Evolutionary conservation across 2,888 invertebrate genomes (phyloP), one percentile per base, ranked within the genome.

Genomic region (Dione juno): DNA sequence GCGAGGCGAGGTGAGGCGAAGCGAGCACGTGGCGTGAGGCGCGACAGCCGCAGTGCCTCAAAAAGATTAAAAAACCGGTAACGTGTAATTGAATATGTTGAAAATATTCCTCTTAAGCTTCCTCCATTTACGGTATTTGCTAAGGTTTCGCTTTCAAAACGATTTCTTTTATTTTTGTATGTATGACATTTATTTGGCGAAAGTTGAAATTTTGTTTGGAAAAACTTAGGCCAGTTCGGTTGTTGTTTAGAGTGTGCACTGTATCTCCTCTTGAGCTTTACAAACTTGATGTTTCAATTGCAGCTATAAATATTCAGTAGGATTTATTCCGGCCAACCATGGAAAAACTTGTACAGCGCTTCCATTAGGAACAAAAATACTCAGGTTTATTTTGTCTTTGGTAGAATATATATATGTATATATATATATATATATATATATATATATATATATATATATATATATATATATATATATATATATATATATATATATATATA

Each of bases 1-100:
- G n/a, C 16, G 41, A 41, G 35, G n/a, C 35, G 41, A 41, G 35
- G n/a, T 16, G 28, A 41, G 35, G n/a, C 35, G 41, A 37, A 35
- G 16, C 37, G 16, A 16, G 57, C 16, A 40, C 16, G n/a, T 54
- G 53, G 52, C 37, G 43, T 28, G 50, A n/a, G 48, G 40, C 40
- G 58, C 48, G 48, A 66, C 48, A 37, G 9, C 14, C 37, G 40
- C 35, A 14, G 28, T 1, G 10, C 41, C 43, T 16, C 13, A 58
- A 52, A 61, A 67, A 58, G 7, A 53, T 52, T 16, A 40, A 52
- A 53, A 43, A 61, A 10, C 13, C 45, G 14, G 35, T 59, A 59
- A 58, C 21, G 21, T 50, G 52, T 52, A 28, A 67, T 61, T 43
- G 19, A 53, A 63, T 67, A 52, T 43, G 37, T 21, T 68, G 21